Percentiles rank a stretch among this genome's conserved stretches.
These are phyloP conservation scores for Helleia helle DNA, from an alignment of 2,888 invertebrate genomes.

Conservation along the genomic window DNA sequence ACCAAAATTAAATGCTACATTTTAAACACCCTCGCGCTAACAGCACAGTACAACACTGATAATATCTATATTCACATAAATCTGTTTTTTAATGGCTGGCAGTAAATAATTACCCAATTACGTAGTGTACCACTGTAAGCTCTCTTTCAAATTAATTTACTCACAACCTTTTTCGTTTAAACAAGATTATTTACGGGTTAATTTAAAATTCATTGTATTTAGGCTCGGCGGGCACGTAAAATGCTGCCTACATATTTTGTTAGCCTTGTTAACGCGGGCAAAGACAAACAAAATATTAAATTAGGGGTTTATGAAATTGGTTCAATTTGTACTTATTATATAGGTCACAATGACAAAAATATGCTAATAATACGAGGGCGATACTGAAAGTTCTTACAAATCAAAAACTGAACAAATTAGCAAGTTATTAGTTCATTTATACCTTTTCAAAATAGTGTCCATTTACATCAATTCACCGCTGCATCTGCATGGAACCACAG, in stretches of 20 bases:
- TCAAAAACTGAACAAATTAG: too few relatives aligned
- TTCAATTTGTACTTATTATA: neutral
- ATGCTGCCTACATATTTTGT: conserved; percentile 18
- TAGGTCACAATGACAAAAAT: neutral
- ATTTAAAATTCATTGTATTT: conserved; percentile 44
- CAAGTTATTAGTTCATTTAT: too few relatives aligned
- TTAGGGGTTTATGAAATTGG: conserved; percentile 1
- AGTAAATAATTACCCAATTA: conserved; percentile 41
- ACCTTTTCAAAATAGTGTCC: too few relatives aligned
- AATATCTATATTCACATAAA: neutral
- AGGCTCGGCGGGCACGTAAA: conserved; percentile 23
- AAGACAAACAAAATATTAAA: conserved; percentile 6
- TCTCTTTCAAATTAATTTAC: conserved; percentile 41
- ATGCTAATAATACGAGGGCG: too few relatives aligned
- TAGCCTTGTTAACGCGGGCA: conserved; percentile 6
- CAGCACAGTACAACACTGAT: too few relatives aligned
- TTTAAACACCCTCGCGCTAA: too few relatives aligned
- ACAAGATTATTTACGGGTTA: conserved; percentile 45
- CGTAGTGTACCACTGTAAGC: conserved; percentile 33
- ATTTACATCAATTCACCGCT: too few relatives aligned
- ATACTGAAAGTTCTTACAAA: too few relatives aligned
- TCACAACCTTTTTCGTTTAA: conserved; percentile 42
- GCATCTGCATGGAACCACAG: too few relatives aligned
- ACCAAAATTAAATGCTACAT: too few relatives aligned
- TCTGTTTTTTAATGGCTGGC: conserved; percentile 14